phyloP scores from a whole-genome alignment of 2,888 invertebrate genomes.

The Arrhopalites spinosus region DNA sequence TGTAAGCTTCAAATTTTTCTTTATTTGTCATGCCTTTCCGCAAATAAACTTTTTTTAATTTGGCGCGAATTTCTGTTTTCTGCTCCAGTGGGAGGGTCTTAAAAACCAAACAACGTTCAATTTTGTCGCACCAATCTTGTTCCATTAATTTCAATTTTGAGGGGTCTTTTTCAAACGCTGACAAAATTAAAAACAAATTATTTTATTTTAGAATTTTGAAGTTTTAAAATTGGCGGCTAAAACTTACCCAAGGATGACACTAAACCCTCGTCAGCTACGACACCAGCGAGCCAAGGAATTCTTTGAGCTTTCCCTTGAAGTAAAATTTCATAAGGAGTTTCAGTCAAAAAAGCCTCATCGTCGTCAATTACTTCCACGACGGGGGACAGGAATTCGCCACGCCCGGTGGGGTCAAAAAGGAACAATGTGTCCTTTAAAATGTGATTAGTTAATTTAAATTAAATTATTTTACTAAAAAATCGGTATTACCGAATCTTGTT shows the following conservation, averaged over 20 bases:
- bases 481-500: background rate
- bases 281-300: slow-evolving; percentile 44
- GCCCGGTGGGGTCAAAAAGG: background rate
- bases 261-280: background rate
- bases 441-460: slow-evolving; percentile 15
- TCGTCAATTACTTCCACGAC: slow-evolving; percentile 40
- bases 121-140: too few species aligned
- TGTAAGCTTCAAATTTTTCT: too few species aligned
- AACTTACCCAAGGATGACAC: too few species aligned
- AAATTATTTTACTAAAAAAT: background rate
- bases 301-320: slow-evolving; percentile 37
- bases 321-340: slow-evolving; percentile 37
- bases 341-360: slow-evolving; percentile 40
- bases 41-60: too few species aligned
- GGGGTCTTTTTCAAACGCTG: too few species aligned
- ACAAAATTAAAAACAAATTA: background rate
- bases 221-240: too few species aligned
- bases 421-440: background rate
- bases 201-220: background rate
- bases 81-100: too few species aligned
- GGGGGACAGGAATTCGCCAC: slow-evolving; percentile 23
- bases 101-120: too few species aligned
- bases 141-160: too few species aligned
- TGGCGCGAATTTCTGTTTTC: too few species aligned
- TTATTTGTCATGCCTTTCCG: too few species aligned